Base-by-base conservation (phyloP, 2,113 vertebrate genomes). In the Saccopteryx bilineata region DNA sequence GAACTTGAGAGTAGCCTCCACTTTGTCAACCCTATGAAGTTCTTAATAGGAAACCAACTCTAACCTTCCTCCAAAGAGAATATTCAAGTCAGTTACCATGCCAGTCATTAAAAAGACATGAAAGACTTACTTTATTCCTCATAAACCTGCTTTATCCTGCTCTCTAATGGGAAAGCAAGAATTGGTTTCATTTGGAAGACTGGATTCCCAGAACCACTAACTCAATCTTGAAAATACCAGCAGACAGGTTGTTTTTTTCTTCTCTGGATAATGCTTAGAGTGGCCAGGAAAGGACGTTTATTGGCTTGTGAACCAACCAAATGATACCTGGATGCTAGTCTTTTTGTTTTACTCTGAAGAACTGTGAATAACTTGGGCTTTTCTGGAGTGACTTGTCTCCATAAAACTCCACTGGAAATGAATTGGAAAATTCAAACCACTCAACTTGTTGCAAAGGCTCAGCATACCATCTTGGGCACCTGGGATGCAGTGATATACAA, bases 341-440 rank as follows among this genome's bases (percentile, higher is more conserved):
- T 23, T 58, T 66, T 33, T 52, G 24, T 33, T 79, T 3, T 89
- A 48, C 5, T 86, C 31, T 58, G 80, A 81, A 72, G 65, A 31
- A 12, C 19, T 74, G 19, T 66, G 81, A 68, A 93, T 48, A 90
- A 48, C 26, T 31, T 15, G 11, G 66, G 21, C 7, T 71, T 85
- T 84, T 72, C 3, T 65, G 71, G 28, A 39, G 31, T 10, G 82
- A 31, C 39, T 88, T 92, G 46, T 54, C 39, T 91, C 60, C 33
- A 65, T 33, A 87, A 7, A 39, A 56, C 28, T 72, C 48, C 83
- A 23, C 39, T 87, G 28, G 63, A 95, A 95, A 87, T 86, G 10
- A 72, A 63, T 79, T 90, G 26, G 60, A 85, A 89, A 85, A 66
- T 72, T 90, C 28, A 93, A 74, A 50, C 50, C n/a, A 24, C 90